phyloP scores from a whole-genome alignment of 2,888 invertebrate species.

The Junonia oenone region DNA sequence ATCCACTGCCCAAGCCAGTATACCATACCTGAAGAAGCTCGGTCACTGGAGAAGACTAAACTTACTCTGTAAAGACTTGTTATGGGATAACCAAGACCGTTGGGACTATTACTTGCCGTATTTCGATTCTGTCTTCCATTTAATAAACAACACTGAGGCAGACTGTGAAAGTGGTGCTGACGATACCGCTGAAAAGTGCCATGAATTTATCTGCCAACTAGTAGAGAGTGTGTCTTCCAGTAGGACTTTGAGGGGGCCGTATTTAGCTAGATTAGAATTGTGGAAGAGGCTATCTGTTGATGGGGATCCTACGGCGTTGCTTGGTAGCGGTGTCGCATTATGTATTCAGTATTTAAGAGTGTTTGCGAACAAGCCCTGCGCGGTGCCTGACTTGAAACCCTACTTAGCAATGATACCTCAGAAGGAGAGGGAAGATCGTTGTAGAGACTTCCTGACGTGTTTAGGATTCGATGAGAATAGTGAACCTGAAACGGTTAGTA shows the following conservation, averaged over 20 bases:
- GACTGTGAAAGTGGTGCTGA: conserved; percentile 48
- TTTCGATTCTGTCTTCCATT: conserved; percentile 83
- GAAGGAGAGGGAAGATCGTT: conserved; percentile 79
- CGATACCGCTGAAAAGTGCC: conserved; percentile 66
- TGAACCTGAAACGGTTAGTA: conserved; percentile 81
- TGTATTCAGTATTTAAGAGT: conserved; percentile 88
- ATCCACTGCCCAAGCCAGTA: conserved; percentile 83
- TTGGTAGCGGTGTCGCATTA: conserved; percentile 83
- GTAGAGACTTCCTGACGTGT: conserved; percentile 80
- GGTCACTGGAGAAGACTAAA: conserved; percentile 88
- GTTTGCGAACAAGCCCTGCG: conserved; percentile 93
- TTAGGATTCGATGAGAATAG: conserved; percentile 82
- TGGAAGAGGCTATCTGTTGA: conserved; percentile 80
- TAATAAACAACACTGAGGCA: conserved; percentile 62
- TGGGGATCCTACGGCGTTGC: conserved; percentile 72
- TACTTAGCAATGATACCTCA: conserved; percentile 85
- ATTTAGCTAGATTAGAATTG: conserved; percentile 89
- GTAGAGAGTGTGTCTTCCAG: conserved; percentile 70
- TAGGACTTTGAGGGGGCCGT: conserved; percentile 86
- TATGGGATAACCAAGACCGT: conserved; percentile 85
- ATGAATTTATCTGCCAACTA: conserved; percentile 68
- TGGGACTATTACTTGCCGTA: conserved; percentile 88
- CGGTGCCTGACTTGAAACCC: conserved; percentile 88
- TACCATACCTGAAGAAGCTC: conserved; percentile 86
- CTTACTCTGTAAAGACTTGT: conserved; percentile 84